These are phyloP conservation scores for Trachelus iudaicus DNA, from an alignment of 2,888 invertebrate genomes.

Conservation along the genomic window DNA sequence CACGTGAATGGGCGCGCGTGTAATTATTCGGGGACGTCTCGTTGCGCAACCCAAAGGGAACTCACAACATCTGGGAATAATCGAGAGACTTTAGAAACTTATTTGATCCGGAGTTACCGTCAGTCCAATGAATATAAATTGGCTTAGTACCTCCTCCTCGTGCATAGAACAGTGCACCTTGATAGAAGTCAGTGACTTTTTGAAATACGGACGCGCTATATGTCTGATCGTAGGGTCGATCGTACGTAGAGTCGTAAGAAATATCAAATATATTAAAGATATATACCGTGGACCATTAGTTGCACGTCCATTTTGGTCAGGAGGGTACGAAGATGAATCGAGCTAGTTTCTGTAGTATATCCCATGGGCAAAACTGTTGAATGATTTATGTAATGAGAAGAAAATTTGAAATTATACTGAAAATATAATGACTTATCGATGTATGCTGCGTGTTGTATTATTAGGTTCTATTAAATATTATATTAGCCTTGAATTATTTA, in stretches of 20 bases:
- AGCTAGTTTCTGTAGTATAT: neutral
- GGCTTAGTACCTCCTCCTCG: constrained; percentile 4
- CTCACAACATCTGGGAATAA: neutral
- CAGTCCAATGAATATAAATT: constrained; percentile 19
- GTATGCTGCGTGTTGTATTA: neutral
- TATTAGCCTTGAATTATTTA: neutral
- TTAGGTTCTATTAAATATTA: neutral
- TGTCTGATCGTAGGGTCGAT: no score
- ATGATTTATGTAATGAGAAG: no score
- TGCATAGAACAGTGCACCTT: neutral
- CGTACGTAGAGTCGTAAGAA: neutral
- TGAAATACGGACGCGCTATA: neutral
- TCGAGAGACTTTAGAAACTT: constrained; percentile 16
- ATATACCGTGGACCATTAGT: neutral
- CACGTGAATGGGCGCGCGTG: neutral
- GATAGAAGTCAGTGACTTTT: neutral
- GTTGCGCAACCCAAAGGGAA: neutral
- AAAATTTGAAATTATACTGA: no score
- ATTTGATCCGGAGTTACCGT: constrained; percentile 20
- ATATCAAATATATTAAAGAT: neutral
- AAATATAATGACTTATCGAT: neutral
- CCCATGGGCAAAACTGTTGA: neutral
- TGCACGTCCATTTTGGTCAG: neutral
- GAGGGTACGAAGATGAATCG: neutral
- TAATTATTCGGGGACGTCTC: neutral